Conservation (phyloP, 1,140 invertebrate genomes). For the Drosophila melanica region DNA sequence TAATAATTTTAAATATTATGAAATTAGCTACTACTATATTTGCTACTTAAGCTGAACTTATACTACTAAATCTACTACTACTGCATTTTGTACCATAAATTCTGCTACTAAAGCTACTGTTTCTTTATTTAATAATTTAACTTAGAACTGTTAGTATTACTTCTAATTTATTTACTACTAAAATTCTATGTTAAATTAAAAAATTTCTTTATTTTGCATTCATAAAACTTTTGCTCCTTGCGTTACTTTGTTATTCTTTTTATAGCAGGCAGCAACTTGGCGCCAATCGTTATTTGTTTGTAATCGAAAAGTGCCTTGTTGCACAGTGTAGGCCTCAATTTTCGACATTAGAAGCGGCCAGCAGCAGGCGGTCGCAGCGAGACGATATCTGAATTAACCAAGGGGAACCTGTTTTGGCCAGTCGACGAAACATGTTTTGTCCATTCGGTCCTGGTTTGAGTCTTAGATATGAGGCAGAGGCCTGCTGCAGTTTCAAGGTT, state of each 20-base stretch:
- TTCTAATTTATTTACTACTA: neutral
- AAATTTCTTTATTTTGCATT: neutral
- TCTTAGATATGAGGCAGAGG: conserved; percentile 24
- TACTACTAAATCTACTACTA: neutral
- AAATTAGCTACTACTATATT: no score
- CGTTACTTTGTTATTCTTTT: no score
- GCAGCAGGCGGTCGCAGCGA: neutral
- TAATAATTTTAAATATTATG: no score
- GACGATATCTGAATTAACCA: conserved; percentile 1
- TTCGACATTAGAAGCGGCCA: conserved; percentile 23
- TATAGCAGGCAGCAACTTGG: no score
- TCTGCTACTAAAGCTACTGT: neutral
- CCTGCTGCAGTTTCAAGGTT: conserved; percentile 37
- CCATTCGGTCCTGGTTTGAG: conserved; percentile 1
- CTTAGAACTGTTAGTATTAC: neutral
- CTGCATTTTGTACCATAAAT: no score
- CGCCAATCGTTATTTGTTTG: no score
- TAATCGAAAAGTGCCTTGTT: neutral
- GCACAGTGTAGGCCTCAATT: conserved; percentile 4
- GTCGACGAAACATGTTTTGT: conserved; percentile 15
- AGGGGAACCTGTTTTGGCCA: conserved; percentile 22
- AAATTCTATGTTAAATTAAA: neutral
- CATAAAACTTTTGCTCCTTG: neutral
- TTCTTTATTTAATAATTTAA: neutral
- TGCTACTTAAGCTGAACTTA: no score